These are phyloP conservation scores for Leucoraja erinaceus DNA, from an alignment of 2,113 vertebrate species.

Conservation along the genomic window DNA sequence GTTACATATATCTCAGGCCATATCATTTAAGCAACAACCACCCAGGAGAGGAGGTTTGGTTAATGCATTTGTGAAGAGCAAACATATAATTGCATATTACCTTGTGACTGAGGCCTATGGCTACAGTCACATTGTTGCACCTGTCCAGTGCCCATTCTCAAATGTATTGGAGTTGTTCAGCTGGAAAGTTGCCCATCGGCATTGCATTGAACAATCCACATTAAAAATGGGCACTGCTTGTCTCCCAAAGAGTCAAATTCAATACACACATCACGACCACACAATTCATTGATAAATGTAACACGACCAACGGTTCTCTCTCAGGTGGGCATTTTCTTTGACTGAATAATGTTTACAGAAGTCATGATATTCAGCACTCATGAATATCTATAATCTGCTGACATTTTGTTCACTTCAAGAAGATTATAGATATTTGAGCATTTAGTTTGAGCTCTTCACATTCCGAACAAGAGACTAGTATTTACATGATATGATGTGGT, in stretches of 20 bases:
- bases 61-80: too few species aligned
- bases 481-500: background rate
- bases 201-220: background rate
- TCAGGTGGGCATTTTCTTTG: background rate
- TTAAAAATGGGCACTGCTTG: background rate
- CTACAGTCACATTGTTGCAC: too few species aligned
- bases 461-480: conserved; percentile 20
- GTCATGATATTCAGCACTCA: background rate
- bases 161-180: too few species aligned
- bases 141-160: too few species aligned
- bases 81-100: too few species aligned
- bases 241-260: background rate
- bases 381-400: background rate
- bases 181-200: background rate
- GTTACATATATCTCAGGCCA: too few species aligned
- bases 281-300: background rate
- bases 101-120: too few species aligned
- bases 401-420: background rate
- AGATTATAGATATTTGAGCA: too few species aligned
- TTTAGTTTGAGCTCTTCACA: background rate
- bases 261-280: background rate
- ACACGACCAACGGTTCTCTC: background rate
- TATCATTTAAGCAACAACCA: too few species aligned
- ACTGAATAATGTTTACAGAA: background rate
- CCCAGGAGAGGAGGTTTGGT: too few species aligned